These are phyloP conservation scores for Cercocebus atys DNA, from an alignment of 2,113 vertebrate genomes.

Conservation along the genomic window DNA sequence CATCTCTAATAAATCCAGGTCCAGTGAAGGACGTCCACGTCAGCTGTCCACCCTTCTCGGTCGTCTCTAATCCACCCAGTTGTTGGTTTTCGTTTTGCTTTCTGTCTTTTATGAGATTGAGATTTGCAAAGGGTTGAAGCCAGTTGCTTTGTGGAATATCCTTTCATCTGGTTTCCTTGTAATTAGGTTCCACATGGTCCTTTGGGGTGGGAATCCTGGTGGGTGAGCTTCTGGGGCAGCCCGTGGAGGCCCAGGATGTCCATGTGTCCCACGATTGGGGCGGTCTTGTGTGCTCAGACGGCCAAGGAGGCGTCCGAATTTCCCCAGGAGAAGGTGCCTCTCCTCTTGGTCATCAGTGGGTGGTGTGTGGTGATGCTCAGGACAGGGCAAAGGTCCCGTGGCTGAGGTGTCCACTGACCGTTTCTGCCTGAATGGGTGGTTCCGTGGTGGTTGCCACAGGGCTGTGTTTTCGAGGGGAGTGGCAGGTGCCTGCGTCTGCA, in stretches of 20 bases:
- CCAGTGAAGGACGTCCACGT: too few relatives aligned
- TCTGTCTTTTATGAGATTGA: neutral
- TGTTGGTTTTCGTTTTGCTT: neutral
- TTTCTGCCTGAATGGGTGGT: too few relatives aligned
- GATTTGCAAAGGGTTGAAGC: too few relatives aligned
- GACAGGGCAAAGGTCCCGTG: too few relatives aligned
- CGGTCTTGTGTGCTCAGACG: rapidly evolving
- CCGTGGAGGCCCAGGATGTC: neutral
- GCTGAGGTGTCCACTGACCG: neutral
- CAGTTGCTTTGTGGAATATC: neutral
- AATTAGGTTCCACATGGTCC: neutral
- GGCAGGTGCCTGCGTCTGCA: neutral
- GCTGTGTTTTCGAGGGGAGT: neutral
- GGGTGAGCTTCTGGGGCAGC: neutral
- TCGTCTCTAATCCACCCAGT: neutral
- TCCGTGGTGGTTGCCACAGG: neutral
- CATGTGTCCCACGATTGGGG: neutral
- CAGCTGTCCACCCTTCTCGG: rapidly evolving
- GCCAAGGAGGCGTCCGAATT: neutral
- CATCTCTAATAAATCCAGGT: neutral
- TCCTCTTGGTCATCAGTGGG: neutral
- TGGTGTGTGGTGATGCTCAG: neutral
- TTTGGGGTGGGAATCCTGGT: neutral
- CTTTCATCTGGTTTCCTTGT: neutral
- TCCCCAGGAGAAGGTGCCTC: neutral